A percentile compares a stretch with the other conserved stretches of the same genome.
Evolutionary conservation across 1,140 invertebrate species (phyloP).

Genomic region (Goniozus legneri): DNA sequence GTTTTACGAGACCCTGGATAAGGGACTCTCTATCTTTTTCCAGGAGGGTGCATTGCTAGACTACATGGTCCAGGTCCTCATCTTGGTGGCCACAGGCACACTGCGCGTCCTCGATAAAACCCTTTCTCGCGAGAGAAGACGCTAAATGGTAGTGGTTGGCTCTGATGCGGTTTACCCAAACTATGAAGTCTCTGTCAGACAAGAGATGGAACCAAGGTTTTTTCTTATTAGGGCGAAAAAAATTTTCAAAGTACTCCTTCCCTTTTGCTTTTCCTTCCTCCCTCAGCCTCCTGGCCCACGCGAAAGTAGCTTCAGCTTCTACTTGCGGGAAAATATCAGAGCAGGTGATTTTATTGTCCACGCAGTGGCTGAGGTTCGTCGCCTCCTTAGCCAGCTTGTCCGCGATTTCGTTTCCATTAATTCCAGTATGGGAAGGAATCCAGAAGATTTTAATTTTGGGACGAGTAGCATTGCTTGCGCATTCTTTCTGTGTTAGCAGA

Average conservation of each 20-base stretch:
- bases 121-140: background rate
- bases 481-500: no score
- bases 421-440: slow-evolving; percentile 6
- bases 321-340: no score
- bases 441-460: background rate
- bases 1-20: background rate
- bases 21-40: background rate
- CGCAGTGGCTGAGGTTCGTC: background rate
- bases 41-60: slow-evolving; percentile 11
- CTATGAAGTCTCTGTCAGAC: slow-evolving; percentile 6
- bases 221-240: background rate
- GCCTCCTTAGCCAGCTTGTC: slow-evolving; percentile 1
- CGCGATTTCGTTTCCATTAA: slow-evolving; percentile 2
- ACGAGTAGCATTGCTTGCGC: background rate
- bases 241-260: background rate
- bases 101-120: background rate
- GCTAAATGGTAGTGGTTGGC: slow-evolving; percentile 11
- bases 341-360: background rate
- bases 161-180: slow-evolving; percentile 5
- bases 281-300: background rate
- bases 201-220: slow-evolving; percentile 1
- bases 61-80: slow-evolving; percentile 13
- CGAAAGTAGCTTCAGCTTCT: no score
- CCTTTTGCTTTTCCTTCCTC: background rate
- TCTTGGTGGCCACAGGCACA: slow-evolving; percentile 3